These are phyloP conservation scores for Deroplatys truncata DNA, from an alignment of 2,888 invertebrate genomes.

Conservation along the genomic window DNA sequence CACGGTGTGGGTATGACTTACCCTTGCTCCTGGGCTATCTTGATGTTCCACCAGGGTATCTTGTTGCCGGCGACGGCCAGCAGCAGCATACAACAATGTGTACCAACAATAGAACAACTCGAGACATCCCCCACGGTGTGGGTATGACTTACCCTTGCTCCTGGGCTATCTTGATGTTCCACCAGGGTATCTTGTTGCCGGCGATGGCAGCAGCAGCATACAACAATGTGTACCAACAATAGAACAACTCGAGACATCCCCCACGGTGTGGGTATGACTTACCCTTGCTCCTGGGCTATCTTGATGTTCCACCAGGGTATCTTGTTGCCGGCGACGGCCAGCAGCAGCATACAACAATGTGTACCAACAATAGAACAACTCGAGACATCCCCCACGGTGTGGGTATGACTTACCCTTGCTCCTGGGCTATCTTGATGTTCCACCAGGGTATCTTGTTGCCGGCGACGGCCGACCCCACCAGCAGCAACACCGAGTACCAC, in stretches of 20 bases:
- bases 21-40: constrained; percentile 44
- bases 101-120: background rate
- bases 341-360: too few relatives aligned
- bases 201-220: too few relatives aligned
- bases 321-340: constrained; percentile 24
- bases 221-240: background rate
- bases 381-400: background rate
- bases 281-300: constrained; percentile 44
- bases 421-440: constrained; percentile 43
- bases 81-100: background rate
- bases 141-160: constrained; percentile 41
- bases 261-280: constrained; percentile 21
- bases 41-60: constrained; percentile 44
- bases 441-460: constrained; percentile 40
- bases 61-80: constrained; percentile 25
- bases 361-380: too few relatives aligned
- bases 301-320: constrained; percentile 44
- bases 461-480: background rate
- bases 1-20: constrained; percentile 31
- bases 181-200: constrained; percentile 31
- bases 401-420: constrained; percentile 40
- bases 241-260: background rate
- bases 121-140: constrained; percentile 29
- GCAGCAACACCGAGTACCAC: background rate
- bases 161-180: constrained; percentile 43